These are phyloP conservation scores for Rhamnusium bicolor DNA, from an alignment of 2,888 invertebrate species.

Conservation along the genomic window DNA sequence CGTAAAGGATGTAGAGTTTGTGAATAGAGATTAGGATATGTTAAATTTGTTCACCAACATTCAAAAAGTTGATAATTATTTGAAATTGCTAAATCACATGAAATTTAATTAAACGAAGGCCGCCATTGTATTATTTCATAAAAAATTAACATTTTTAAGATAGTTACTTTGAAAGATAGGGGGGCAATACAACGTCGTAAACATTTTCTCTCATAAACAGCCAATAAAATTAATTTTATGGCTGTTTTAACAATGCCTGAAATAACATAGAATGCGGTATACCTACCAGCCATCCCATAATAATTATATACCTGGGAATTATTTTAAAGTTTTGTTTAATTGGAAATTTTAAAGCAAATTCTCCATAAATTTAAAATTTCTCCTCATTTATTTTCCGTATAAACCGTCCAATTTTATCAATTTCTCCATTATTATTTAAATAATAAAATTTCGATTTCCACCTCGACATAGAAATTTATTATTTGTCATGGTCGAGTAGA, in stretches of 20 bases:
- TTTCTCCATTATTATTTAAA: not conserved
- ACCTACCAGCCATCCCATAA: not conserved
- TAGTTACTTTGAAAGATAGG: not conserved
- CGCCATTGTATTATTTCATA: too few relatives aligned
- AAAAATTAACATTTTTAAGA: too few relatives aligned
- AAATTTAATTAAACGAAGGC: too few relatives aligned
- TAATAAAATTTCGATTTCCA: constrained; percentile 11
- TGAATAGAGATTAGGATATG: too few relatives aligned
- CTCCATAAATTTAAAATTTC: not conserved
- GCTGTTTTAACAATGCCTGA: not conserved
- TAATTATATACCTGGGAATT: not conserved
- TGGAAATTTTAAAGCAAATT: not conserved
- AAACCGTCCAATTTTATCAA: not conserved
- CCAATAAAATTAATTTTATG: not conserved
- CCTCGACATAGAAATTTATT: constrained; percentile 16
- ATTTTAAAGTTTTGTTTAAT: not conserved
- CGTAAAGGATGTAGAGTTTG: too few relatives aligned
- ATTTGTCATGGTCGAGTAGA: not conserved
- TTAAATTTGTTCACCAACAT: too few relatives aligned
- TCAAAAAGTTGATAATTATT: too few relatives aligned
- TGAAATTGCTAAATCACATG: too few relatives aligned
- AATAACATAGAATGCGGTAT: not conserved
- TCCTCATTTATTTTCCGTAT: not conserved
- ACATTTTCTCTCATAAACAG: not conserved
- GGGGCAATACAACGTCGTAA: not conserved